Base-by-base conservation (phyloP, 1,140 invertebrate species). In the Lepidotrigona ventralis region DNA sequence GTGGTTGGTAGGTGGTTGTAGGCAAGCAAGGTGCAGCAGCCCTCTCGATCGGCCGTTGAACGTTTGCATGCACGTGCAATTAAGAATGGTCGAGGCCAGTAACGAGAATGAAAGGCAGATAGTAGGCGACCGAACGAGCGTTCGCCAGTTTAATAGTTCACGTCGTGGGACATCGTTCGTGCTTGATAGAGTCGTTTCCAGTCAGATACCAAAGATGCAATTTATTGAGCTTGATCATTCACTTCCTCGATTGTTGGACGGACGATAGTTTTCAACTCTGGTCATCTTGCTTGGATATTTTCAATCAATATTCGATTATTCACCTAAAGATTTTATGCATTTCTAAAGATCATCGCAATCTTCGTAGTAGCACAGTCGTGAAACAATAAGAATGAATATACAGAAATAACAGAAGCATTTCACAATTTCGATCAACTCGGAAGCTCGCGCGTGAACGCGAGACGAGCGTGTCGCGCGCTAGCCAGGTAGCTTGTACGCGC, bases 21-120 rank as follows among this genome's bases (percentile, higher is more conserved):
- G 33, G 82, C 71, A 72, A 73, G 84, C 56, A 77, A 78, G 60
- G 84, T 70, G 84, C 85, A 85, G 80, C 79, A 85, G 80, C 79
- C 81, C 76, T 79, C 85, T 79, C 84, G 79, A 84, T 83, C 85
- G 79, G 79, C 73, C 73, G 56, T 76, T 63, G 77, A 82, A 74
- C 66, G 81, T 84, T 90, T 92, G 90, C 91, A 93, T 92, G 92
- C 91, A 92, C 89, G 88, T 81, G 92, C 91, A 92, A 93, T 93
- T 93, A 92, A 93, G 91, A 92, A 89, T 89, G 85, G 79, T 83
- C 84, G 82, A 77, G 85, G 84, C 58, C 72, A 23, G 83, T 54
- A 63, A 79, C 72, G 74, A 71, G 64, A 84, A 85, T 69, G 73
- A 81, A 81, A 81, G 58, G 17, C 63, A 51, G 46, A 64, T 54